phyloP scores from a whole-genome alignment of 2,797 vertebrate genomes.

The Halcyon badia region DNA sequence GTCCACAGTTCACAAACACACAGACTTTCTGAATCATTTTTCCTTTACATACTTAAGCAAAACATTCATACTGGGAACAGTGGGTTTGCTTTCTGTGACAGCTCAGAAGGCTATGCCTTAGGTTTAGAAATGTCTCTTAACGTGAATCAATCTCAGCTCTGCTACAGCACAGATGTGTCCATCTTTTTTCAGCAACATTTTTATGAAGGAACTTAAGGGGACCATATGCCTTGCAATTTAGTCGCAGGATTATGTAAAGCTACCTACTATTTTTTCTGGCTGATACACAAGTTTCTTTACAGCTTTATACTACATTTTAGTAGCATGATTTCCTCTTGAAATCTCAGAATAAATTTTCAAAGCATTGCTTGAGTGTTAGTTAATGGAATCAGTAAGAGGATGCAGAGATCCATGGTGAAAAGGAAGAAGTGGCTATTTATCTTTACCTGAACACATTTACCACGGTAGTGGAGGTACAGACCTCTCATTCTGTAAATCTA shows the following conservation, averaged over 20 bases:
- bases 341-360: conserved; percentile 9
- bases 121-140: conserved; percentile 30
- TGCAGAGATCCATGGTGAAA: not conserved
- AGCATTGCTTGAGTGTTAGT: not conserved
- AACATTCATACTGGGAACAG: not conserved
- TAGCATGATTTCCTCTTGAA: not conserved
- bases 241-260: conserved; percentile 26
- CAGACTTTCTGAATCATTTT: not conserved
- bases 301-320: conserved; percentile 12
- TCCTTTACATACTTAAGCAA: not conserved
- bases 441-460: not conserved
- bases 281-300: not conserved
- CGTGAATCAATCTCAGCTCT: conserved; percentile 18
- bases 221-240: conserved; percentile 32
- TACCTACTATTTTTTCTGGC: conserved; percentile 10
- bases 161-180: conserved; percentile 26
- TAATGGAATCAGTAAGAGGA: not conserved
- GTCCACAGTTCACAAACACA: not conserved
- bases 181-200: not conserved
- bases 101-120: not conserved
- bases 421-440: not conserved
- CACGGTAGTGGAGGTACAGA: not conserved
- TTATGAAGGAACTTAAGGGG: conserved; percentile 13
- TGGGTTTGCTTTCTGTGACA: not conserved
- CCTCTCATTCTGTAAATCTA: not conserved